Base-by-base conservation (phyloP, 1,140 invertebrate genomes). In the Cataglyphis hispanica region DNA sequence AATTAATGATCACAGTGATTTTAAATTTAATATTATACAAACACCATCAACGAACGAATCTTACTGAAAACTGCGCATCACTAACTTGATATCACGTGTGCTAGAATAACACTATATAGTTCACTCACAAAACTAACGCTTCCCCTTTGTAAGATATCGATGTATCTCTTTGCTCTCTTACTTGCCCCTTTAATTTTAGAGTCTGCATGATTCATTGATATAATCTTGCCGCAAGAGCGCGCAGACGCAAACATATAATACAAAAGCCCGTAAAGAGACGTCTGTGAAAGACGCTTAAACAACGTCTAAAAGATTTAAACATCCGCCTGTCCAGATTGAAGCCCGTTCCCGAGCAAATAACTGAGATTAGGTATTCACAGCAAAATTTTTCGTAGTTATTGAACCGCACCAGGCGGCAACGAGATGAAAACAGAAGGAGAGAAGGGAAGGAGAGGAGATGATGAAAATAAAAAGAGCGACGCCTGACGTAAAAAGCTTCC, bases 201-300 rank as follows among this genome's bases (percentile, higher is more conserved):
- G 40, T 72, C 22, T 19, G 46, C 13, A 11, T 37, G 19, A 27
- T 43, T 22, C 70, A 5, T 37, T 11, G 34, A 80, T 16, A 22
- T 72, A 40, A 46, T 83, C n/a, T 60, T 25, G 34, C 27, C 46
- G 69, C 69, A 22, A 72, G 50, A 64, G 77, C 22, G 11, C 13
- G n/a, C 43, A 70, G 11, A 58, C 37, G 31, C 78, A 61, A 74
- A 46, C 78, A 50, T 50, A 50, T 50, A 40, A 74, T 53, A 72
- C 67, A 72, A 70, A 60, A 60, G 46, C 31, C 61, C 64, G 46
- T 50, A 50, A 50, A 50, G 13, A n/a, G 6, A 63, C 25, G 25
- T 31, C 22, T 16, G 7, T 46, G 43, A 78, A 67, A 50, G 46
- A 56, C 8, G 22, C 13, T 43, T 31, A 37, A 22, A 13, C 11